Evolutionary conservation across 2,113 vertebrate species (phyloP), one percentile per base, ranked within the genome.

Genomic region (Microcebus murinus): DNA sequence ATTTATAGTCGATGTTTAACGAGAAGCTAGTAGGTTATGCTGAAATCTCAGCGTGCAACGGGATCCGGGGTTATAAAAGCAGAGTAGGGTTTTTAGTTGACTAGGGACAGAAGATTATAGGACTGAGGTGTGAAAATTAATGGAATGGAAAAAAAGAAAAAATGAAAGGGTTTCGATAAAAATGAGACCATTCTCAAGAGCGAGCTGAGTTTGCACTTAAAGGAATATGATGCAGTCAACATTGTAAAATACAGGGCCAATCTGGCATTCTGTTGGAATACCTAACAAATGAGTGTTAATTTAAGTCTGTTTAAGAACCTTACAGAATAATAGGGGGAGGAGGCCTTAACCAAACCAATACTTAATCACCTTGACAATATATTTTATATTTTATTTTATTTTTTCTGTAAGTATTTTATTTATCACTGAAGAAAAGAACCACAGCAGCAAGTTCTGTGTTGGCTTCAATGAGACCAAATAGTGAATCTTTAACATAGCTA

Each of bases 91-190:
- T 80, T 36, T 84, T 42, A 55, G 27, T 39, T 68, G 91, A 23
- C 42, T 50, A 48, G 57, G 27, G 36, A 63, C 23, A 79, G 89
- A 36, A 23, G 31, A 50, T 86, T 87, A 82, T 71, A 80, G 81
- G 86, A 27, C 63, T 50, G 29, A 77, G 36, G 79, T 83, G 10
- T 90, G 17, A 34, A 92, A 94, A 61, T 20, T 63, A 85, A 42
- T 67, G 10, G 23, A 85, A 57, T 82, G 11, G 57, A 71, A 45
- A 96, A 87, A 23, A 42, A 42, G n/a, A n/a, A 42, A 42, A 42
- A 42, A 42, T 52, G 52, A 86, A 96, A 71, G 13, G 20, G 2
- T 76, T 87, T 96, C 11, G 88, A 21, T 92, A 84, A 92, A 92
- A 94, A 52, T 73, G 27, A 86, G 67, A 86, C 87, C 20, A 63